These are phyloP conservation scores for Carterocephalus palaemon DNA, from an alignment of 2,888 invertebrate genomes.

Conservation along the genomic window DNA sequence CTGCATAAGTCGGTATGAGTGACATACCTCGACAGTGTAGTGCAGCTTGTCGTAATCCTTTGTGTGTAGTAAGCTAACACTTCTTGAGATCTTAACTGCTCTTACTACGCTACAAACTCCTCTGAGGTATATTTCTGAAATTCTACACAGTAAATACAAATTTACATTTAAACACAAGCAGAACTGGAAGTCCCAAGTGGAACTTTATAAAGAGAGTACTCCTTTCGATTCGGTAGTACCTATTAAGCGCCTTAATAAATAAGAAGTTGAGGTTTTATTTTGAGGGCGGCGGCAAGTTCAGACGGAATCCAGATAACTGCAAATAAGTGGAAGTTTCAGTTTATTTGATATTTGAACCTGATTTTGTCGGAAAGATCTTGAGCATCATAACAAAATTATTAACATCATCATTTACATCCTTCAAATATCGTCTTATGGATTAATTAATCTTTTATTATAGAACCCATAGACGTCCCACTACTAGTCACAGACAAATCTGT, in stretches of 20 bases:
- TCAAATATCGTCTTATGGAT: too few relatives aligned
- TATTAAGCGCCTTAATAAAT: not conserved
- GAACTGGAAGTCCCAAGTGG: slow-evolving; percentile 2
- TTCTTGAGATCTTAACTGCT: slow-evolving; percentile 17
- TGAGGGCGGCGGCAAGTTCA: too few relatives aligned
- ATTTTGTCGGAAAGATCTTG: too few relatives aligned
- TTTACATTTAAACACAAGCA: slow-evolving; percentile 17
- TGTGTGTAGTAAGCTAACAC: slow-evolving; percentile 10
- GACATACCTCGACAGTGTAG: slow-evolving; percentile 10
- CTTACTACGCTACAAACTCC: slow-evolving; percentile 14
- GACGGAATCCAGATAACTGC: too few relatives aligned
- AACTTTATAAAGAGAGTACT: slow-evolving; percentile 4
- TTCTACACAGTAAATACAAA: slow-evolving; percentile 11
- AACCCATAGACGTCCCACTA: too few relatives aligned
- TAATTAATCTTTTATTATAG: too few relatives aligned
- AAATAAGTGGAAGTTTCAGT: too few relatives aligned
- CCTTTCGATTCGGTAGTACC: not conserved
- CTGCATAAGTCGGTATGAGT: too few relatives aligned
- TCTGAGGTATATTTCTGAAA: slow-evolving; percentile 7
- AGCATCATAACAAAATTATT: too few relatives aligned
- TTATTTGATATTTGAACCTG: too few relatives aligned
- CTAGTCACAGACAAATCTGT: too few relatives aligned
- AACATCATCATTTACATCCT: too few relatives aligned
- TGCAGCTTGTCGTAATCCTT: slow-evolving; percentile 17
- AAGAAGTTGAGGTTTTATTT: not conserved